Evolutionary conservation across 2,888 invertebrate genomes (phyloP).

Genomic region (Hipparchia sbordonii): DNA sequence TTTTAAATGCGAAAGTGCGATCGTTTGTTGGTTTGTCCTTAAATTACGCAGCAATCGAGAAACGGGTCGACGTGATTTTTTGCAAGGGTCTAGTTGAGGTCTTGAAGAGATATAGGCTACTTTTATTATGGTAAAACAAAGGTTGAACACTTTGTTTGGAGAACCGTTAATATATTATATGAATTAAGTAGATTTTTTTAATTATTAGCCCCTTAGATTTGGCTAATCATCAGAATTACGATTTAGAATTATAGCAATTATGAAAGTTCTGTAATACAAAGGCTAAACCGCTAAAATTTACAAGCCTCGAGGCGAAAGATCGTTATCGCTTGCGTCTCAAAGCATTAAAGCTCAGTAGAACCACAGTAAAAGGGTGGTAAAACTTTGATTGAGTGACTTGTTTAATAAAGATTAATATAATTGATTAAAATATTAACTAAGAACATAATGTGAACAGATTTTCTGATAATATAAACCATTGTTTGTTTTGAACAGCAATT

Average conservation of each 20-base stretch:
- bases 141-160: no score
- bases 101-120: no score
- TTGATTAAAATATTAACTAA: background rate
- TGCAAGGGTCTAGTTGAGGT: no score
- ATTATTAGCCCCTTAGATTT: no score
- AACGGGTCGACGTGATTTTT: no score
- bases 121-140: no score
- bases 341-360: conserved; percentile 7
- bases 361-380: background rate
- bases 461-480: background rate
- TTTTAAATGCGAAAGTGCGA: no score
- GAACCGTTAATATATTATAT: no score
- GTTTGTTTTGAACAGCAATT: background rate
- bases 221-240: no score
- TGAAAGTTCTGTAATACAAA: background rate
- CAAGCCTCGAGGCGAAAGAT: conserved; percentile 20
- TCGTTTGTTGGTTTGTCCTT: no score
- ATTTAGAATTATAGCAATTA: background rate
- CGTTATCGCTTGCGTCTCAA: conserved; percentile 16
- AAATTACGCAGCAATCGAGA: no score
- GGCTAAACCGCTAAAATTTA: conserved; percentile 38
- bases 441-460: background rate
- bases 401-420: conserved; percentile 43
- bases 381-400: conserved; percentile 28
- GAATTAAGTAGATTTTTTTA: no score